Evolutionary conservation across 2,113 vertebrate species (phyloP), one percentile per base, ranked within the genome.

Genomic region (Cyanoramphus novaezelandiae): DNA sequence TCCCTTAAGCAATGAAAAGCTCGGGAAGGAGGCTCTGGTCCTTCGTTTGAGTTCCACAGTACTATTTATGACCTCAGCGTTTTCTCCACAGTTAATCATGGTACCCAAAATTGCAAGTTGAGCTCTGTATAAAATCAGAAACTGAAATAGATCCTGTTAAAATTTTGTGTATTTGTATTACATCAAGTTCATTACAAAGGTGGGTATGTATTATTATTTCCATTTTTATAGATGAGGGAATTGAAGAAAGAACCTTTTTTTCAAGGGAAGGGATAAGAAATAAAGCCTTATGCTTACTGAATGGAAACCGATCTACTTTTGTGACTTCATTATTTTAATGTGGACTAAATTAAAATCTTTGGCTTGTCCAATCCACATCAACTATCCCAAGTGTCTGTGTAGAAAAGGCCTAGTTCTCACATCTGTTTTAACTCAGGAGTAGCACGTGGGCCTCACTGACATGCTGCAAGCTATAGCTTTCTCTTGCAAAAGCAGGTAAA

Each of bases 401-500:
- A 65, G 53, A 77, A 88, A 47, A 77, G 4, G 11, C 23, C 25
- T 74, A 11, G 13, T 68, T 80, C 41, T 82, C 82, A 13, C 29
- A 70, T 74, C 67, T 72, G 18, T 57, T 93, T 94, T 88, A 72
- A 85, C 62, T 76, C 31, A 29, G 63, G 21, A 25, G 15, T 11
- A 80, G 33, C 28, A 33, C 5, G 0, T 27, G 79, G 53, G 37
- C 67, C 28, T 86, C 85, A 65, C 17, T 82, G 71, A 37, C 31
- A 44, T 1, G 2, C 70, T 88, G 82, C 68, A 90, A 68, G 27
- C 62, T 88, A 28, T 33, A 82, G 21, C 18, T 41, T 25, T 91
- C 25, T 87, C 67, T 80, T 81, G 64, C 46, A 93, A 94, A 88
- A 80, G 20, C 41, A 88, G 59, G 88, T 93, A 83, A 90, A 93